Conservation (phyloP, 2,797 vertebrate genomes). For the Centroberyx gerrardi region DNA sequence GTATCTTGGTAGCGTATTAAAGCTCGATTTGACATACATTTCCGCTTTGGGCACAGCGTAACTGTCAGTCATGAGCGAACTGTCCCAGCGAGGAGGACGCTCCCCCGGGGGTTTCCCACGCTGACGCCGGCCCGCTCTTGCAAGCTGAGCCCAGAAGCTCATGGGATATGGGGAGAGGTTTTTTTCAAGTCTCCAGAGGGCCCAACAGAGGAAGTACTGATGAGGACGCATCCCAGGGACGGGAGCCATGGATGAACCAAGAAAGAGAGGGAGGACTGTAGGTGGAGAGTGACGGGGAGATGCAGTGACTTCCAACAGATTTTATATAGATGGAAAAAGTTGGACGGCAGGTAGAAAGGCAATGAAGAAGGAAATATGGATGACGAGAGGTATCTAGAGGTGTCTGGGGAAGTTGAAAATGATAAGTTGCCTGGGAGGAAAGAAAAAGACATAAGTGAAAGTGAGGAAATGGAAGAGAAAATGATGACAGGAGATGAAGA, state of each 20-base stretch:
- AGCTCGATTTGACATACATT: background rate
- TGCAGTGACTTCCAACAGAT: too few species aligned
- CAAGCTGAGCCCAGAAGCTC: conserved; percentile 77
- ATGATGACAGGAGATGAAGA: too few species aligned
- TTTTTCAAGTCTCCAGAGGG: conserved; percentile 43
- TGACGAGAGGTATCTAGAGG: too few species aligned
- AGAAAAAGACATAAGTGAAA: too few species aligned
- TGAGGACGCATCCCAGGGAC: conserved; percentile 30
- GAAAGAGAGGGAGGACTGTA: too few species aligned
- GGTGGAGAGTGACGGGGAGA: too few species aligned
- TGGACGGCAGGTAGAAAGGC: too few species aligned
- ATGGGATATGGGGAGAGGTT: conserved; percentile 41
- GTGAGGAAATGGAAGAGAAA: too few species aligned
- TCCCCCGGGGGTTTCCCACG: conserved; percentile 54
- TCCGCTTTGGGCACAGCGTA: background rate
- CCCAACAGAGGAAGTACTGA: conserved; percentile 15
- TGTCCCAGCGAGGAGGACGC: conserved; percentile 30
- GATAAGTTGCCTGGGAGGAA: background rate
- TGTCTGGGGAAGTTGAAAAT: background rate
- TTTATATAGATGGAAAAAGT: too few species aligned
- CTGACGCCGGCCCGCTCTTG: conserved; percentile 37
- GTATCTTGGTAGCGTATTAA: too few species aligned
- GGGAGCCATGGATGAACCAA: conserved; percentile 8
- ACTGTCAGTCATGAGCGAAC: conserved; percentile 21
- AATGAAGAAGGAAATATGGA: too few species aligned